These are phyloP conservation scores for Pseudocheirus occidentalis DNA, from an alignment of 2,797 vertebrate species.

Conservation along the genomic window DNA sequence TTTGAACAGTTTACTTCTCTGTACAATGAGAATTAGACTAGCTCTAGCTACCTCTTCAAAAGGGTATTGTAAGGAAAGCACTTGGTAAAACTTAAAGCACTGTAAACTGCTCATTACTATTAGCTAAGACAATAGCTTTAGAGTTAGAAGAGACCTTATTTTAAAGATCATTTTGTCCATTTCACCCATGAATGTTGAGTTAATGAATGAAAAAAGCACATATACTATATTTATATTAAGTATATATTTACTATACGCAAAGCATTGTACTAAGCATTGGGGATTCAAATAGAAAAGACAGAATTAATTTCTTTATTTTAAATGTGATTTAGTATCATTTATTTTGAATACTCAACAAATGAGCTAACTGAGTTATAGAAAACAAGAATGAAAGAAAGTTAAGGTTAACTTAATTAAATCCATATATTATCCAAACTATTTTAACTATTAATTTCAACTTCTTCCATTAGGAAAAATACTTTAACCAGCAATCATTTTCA, in stretches of 20 bases:
- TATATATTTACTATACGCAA: not conserved
- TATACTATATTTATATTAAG: too few species aligned
- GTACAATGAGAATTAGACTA: not conserved
- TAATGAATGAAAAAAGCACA: not conserved
- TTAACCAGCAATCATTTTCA: not conserved
- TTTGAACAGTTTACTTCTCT: not conserved
- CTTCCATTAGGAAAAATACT: not conserved
- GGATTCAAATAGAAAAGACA: not conserved
- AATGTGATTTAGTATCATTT: not conserved
- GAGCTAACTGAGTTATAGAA: not conserved
- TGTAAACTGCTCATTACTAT: not conserved
- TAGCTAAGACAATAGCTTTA: not conserved
- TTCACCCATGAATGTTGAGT: not conserved
- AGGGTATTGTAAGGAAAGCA: not conserved
- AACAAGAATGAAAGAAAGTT: too few species aligned
- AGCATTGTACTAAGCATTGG: not conserved
- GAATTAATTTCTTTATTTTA: not conserved
- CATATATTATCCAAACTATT: slow-evolving; percentile 27
- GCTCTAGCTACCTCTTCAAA: not conserved
- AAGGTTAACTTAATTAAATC: not conserved
- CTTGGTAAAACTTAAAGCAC: not conserved
- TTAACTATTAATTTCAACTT: slow-evolving; percentile 16
- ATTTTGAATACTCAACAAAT: not conserved
- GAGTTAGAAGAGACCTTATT: not conserved
- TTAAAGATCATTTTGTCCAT: not conserved